phyloP scores from a whole-genome alignment of 2,113 vertebrate species.

The Pimephales promelas region DNA sequence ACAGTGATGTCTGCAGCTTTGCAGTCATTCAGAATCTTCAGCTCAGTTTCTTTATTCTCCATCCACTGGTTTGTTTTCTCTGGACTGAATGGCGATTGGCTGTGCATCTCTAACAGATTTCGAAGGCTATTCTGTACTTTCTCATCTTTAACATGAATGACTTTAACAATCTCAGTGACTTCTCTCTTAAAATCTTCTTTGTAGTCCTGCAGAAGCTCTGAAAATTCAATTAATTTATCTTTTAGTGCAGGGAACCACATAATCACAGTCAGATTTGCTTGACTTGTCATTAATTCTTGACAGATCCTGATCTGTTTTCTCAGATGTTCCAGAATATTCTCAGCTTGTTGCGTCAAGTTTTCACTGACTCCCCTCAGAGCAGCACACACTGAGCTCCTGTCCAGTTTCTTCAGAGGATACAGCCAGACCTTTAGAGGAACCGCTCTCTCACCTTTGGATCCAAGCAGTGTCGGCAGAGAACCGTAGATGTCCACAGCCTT shows the following conservation, averaged over 20 bases:
- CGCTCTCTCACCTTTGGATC: conserved; percentile 2
- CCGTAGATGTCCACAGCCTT: not conserved
- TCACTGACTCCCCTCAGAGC: conserved; percentile 25
- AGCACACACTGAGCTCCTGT: conserved; percentile 5
- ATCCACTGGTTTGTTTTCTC: conserved; percentile 24
- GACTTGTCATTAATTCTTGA: conserved; percentile 7
- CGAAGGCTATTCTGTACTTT: too few species aligned
- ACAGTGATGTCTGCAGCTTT: conserved; percentile 14
- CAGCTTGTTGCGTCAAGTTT: not conserved
- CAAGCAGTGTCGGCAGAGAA: conserved; percentile 1
- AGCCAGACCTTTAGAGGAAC: conserved; percentile 53
- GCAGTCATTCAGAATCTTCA: conserved; percentile 21
- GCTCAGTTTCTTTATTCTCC: conserved; percentile 32
- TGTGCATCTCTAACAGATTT: too few species aligned
- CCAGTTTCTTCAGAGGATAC: conserved; percentile 45
- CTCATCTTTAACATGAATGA: too few species aligned
- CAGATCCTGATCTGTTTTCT: not conserved
- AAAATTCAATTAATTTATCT: too few species aligned
- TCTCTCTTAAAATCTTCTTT: too few species aligned
- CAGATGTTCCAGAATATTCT: conserved; percentile 11
- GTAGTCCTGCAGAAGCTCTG: too few species aligned
- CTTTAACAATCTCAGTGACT: too few species aligned
- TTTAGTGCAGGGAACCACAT: too few species aligned
- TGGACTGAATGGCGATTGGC: conserved; percentile 11
- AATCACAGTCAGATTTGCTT: too few species aligned